Conservation (phyloP, 2,113 vertebrate species). For the Lagenorhynchus albirostris region DNA sequence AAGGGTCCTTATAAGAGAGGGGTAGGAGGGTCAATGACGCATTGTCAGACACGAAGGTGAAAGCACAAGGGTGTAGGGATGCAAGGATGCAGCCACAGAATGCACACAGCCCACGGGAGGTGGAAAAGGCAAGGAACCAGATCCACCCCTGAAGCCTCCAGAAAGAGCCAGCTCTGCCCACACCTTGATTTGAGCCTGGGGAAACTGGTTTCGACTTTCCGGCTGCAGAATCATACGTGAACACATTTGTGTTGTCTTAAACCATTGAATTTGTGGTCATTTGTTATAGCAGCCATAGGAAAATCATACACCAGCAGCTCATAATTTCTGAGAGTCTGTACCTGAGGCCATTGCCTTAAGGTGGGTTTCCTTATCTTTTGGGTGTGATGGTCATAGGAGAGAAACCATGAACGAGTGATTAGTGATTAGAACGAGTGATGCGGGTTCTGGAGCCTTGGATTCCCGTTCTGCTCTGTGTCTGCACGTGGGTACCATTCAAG, state of each 20-base stretch:
- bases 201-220: too few species aligned
- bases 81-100: not conserved
- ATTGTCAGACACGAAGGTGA: not conserved
- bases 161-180: not conserved
- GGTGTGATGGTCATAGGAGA: not conserved
- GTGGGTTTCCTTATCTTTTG: not conserved
- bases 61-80: not conserved
- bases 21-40: too few species aligned
- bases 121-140: too few species aligned
- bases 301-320: fast-evolving
- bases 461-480: not conserved
- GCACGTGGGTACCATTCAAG: not conserved
- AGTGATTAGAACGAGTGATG: too few species aligned
- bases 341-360: not conserved
- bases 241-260: not conserved
- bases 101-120: too few species aligned
- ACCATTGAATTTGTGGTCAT: too few species aligned
- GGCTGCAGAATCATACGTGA: too few species aligned
- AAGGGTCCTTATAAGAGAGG: too few species aligned
- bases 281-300: not conserved
- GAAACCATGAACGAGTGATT: fast-evolving
- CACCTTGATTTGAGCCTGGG: too few species aligned
- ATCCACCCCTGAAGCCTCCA: not conserved
- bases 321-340: not conserved
- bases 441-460: too few species aligned